Evolutionary conservation across 2,113 vertebrate species (phyloP).

Genomic region (Chinchilla lanigera): DNA sequence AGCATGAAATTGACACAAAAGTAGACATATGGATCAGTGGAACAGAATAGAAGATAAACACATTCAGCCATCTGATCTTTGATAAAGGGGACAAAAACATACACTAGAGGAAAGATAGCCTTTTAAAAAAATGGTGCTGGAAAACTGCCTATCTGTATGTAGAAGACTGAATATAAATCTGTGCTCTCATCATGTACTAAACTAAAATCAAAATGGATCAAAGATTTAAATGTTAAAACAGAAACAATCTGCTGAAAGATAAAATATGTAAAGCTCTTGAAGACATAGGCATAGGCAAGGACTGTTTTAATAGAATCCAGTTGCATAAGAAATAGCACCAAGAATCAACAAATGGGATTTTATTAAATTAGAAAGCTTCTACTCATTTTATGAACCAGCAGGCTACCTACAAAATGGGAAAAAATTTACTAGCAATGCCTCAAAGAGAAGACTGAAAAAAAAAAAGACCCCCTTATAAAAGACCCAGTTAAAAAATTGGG

Average conservation of each 20-base stretch:
- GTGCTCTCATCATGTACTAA: neutral
- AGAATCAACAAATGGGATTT: neutral
- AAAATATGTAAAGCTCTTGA: neutral
- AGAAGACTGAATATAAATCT: neutral
- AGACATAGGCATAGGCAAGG: neutral
- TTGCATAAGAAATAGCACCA: neutral
- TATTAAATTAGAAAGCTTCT: neutral
- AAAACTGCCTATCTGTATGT: neutral
- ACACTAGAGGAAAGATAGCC: neutral
- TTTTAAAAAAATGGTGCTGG: neutral
- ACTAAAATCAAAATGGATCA: neutral
- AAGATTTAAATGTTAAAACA: neutral
- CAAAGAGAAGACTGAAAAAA: neutral
- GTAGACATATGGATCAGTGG: neutral
- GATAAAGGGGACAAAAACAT: neutral
- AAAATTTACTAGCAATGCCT: neutral
- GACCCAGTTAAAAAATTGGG: neutral
- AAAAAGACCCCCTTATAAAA: neutral
- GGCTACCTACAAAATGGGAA: neutral
- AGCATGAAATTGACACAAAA: neutral
- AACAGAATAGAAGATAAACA: neutral
- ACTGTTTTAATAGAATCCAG: neutral
- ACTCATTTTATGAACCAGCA: neutral
- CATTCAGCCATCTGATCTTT: neutral
- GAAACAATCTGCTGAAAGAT: neutral